Evolutionary conservation across 2,888 invertebrate species (phyloP).

Genomic region (Syritta pipiens): DNA sequence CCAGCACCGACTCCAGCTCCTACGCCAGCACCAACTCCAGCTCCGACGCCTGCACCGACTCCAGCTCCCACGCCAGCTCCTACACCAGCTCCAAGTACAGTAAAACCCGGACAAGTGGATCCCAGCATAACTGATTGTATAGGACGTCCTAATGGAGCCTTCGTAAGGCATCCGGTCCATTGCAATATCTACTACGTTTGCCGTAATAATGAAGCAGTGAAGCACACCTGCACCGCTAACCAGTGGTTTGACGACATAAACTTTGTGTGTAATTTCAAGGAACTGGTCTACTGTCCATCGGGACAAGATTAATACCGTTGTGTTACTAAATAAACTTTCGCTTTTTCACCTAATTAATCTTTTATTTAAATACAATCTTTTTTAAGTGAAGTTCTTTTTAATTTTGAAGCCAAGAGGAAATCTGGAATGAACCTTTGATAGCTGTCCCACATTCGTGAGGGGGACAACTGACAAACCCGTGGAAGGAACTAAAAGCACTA

Average conservation of each 20-base stretch:
- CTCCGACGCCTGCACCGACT: background rate
- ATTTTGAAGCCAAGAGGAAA: too few species aligned
- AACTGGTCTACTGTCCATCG: slow-evolving; percentile 40
- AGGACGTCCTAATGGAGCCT: slow-evolving; percentile 17
- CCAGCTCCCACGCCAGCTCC: background rate
- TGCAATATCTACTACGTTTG: slow-evolving; percentile 58
- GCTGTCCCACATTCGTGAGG: too few species aligned
- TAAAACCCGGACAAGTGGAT: slow-evolving; percentile 6
- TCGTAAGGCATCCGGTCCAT: slow-evolving; percentile 15
- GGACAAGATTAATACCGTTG: slow-evolving; percentile 36
- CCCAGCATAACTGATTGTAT: slow-evolving; percentile 20
- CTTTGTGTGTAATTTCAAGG: slow-evolving; percentile 57
- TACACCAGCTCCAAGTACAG: background rate
- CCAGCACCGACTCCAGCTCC: background rate
- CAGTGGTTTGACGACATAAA: slow-evolving; percentile 58
- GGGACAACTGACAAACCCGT: too few species aligned
- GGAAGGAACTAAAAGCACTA: too few species aligned
- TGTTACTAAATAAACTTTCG: background rate
- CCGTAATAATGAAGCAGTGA: slow-evolving; percentile 27
- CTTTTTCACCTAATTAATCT: background rate
- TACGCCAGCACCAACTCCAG: background rate
- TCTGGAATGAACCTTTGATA: too few species aligned
- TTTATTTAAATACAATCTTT: background rate
- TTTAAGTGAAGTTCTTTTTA: too few species aligned
- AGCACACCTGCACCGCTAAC: slow-evolving; percentile 24